Conservation (phyloP, 2,797 vertebrate species). For the Characodon lateralis region DNA sequence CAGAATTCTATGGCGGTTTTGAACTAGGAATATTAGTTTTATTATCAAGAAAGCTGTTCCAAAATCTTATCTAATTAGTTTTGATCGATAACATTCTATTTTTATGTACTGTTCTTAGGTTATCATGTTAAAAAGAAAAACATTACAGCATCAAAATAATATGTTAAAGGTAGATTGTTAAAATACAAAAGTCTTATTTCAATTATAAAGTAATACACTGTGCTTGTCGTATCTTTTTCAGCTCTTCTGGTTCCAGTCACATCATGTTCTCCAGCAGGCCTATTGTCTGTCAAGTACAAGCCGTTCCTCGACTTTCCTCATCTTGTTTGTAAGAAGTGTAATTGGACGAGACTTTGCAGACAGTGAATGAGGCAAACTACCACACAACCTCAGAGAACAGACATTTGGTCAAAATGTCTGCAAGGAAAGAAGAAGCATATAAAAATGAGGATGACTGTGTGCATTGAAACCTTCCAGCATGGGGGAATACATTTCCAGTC, state of each 20-base stretch:
- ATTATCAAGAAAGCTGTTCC: not conserved
- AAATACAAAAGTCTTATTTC: not conserved
- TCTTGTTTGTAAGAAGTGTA: conserved; percentile 40
- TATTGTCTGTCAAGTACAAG: conserved; percentile 14
- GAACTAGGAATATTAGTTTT: no score
- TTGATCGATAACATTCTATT: not conserved
- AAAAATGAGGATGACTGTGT: not conserved
- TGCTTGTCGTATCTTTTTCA: conserved; percentile 19
- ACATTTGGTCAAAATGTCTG: conserved; percentile 17
- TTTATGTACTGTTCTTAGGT: not conserved
- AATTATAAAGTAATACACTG: conserved; percentile 33
- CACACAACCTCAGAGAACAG: conserved; percentile 25
- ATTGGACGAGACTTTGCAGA: conserved; percentile 31
- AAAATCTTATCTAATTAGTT: not conserved
- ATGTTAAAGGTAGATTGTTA: not conserved
- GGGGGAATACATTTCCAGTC: conserved; percentile 69
- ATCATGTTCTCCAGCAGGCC: conserved; percentile 25
- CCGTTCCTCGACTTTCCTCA: conserved; percentile 6
- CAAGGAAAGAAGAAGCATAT: conserved; percentile 13
- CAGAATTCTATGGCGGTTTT: no score
- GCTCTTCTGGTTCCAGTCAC: conserved; percentile 13
- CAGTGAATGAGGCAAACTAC: conserved; percentile 33
- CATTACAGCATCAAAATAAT: not conserved
- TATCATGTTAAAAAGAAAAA: not conserved
- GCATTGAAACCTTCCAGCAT: not conserved